Evolutionary conservation across 1,140 invertebrate species (phyloP).

Genomic region (Drosophila kikkawai): DNA sequence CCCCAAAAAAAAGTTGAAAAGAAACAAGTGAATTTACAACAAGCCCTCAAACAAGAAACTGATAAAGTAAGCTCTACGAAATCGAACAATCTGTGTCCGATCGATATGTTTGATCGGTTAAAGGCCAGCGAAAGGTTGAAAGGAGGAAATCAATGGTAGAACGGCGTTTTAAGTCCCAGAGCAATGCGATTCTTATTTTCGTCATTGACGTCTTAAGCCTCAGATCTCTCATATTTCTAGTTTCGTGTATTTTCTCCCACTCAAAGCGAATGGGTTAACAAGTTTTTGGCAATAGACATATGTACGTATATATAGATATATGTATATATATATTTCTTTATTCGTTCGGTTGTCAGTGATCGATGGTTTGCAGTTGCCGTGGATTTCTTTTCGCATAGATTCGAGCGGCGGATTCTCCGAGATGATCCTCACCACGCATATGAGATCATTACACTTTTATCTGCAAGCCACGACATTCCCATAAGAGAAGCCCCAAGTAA

Average conservation of each 20-base stretch:
- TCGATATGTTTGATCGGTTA: slow-evolving; percentile 3
- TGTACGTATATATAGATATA: no score
- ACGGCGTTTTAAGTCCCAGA: not conserved
- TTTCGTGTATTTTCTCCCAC: slow-evolving; percentile 29
- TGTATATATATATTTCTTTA: not conserved
- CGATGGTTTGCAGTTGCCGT: slow-evolving; percentile 22
- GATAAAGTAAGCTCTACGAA: slow-evolving; percentile 29
- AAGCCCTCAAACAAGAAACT: slow-evolving; percentile 4
- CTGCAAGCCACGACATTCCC: not conserved
- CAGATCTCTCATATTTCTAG: slow-evolving; percentile 36
- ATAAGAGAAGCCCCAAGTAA: not conserved
- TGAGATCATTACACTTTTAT: not conserved
- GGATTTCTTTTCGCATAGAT: slow-evolving; percentile 14
- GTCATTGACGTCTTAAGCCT: slow-evolving; percentile 8
- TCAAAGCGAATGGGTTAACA: slow-evolving; percentile 27
- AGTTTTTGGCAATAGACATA: slow-evolving; percentile 39
- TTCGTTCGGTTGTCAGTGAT: slow-evolving; percentile 32
- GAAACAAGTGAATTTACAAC: slow-evolving; percentile 26
- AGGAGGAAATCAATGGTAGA: slow-evolving; percentile 74
- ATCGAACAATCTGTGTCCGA: not conserved
- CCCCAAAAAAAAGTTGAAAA: not conserved
- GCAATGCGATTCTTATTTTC: slow-evolving; percentile 4
- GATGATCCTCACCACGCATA: slow-evolving; percentile 12
- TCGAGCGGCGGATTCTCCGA: slow-evolving; percentile 4
- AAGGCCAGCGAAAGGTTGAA: slow-evolving; percentile 27